These are phyloP conservation scores for Trinorchestia longiramus DNA, from an alignment of 1,140 invertebrate genomes.

Conservation along the genomic window DNA sequence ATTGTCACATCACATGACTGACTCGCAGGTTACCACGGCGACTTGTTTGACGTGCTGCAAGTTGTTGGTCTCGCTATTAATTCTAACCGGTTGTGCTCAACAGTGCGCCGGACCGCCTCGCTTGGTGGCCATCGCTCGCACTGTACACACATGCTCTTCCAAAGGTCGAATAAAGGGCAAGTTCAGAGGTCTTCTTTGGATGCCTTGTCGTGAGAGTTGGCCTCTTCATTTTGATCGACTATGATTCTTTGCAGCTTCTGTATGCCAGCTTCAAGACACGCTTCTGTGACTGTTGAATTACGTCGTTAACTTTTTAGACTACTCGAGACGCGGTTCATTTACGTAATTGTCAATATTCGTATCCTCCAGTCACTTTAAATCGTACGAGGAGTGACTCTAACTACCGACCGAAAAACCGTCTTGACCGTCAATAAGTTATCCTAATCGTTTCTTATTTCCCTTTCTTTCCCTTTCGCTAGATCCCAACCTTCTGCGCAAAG, in stretches of 20 bases:
- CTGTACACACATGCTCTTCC: neutral
- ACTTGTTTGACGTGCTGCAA: neutral
- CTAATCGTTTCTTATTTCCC: neutral
- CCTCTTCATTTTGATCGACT: constrained; percentile 26
- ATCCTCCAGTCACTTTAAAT: neutral
- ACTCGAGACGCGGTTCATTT: neutral
- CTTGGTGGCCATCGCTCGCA: neutral
- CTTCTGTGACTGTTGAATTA: neutral
- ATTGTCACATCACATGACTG: neutral
- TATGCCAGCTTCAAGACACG: neutral
- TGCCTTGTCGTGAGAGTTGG: constrained; percentile 17
- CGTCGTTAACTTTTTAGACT: neutral
- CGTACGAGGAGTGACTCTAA: neutral
- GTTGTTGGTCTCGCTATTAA: neutral
- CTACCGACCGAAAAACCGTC: neutral
- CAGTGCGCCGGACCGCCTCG: neutral
- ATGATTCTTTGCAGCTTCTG: neutral
- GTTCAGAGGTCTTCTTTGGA: constrained; percentile 38
- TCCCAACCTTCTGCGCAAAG: neutral
- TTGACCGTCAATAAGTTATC: neutral
- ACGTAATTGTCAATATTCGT: neutral
- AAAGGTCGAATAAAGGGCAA: constrained; percentile 47
- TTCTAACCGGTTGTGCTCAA: constrained; percentile 22
- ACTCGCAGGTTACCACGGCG: neutral
- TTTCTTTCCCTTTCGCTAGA: neutral